Evolutionary conservation across 2,113 vertebrate species (phyloP), one percentile per base, ranked within the genome.

Genomic region (Solenodon paradoxus): DNA sequence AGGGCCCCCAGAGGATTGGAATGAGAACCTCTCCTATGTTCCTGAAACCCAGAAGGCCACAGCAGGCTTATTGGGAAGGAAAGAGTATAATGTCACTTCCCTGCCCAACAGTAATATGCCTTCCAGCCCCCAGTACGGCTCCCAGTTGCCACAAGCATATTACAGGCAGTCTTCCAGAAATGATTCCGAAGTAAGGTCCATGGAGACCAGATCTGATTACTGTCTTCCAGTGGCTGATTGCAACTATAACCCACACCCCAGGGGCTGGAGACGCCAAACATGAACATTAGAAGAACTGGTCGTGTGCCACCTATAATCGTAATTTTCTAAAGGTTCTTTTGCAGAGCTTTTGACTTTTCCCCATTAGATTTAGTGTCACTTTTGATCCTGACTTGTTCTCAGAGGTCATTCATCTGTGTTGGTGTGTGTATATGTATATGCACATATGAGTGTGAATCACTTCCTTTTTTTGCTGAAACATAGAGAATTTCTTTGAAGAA

Each of bases 1-100:
- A 0, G 98, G 98, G 66, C 98, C 98, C 0, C 98, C 98, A 2
- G 97, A 98, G 17, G 98, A 99, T 51, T 99, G 99, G 99, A 99
- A 98, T 91, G 98, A 97, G 84, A 98, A 97, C 85, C 98, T 98
- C 91, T 98, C 98, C 88, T 98, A 98, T 1, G 98, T 97, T 55
- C 95, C 98, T 40, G 96, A 96, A 3, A 93, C 96, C 88, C 95
- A 95, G 19, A 94, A 95, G 79, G 75, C 94, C 68, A 90, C 63
- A 0, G 0, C 80, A 75, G 94, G 96, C 40, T 81, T 87, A 6
- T 8, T 28, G 11, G 97, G 97, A 88, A 98, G 97, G 49, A 97
- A 97, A 16, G 90, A 98, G 24, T 94, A 92, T 0, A 96, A 96
- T 7, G 93, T 98, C n/a, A 0, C 95, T 9, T 95, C 98, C 15